Conservation (phyloP, 2,888 invertebrate genomes). For the Elegia similella region DNA sequence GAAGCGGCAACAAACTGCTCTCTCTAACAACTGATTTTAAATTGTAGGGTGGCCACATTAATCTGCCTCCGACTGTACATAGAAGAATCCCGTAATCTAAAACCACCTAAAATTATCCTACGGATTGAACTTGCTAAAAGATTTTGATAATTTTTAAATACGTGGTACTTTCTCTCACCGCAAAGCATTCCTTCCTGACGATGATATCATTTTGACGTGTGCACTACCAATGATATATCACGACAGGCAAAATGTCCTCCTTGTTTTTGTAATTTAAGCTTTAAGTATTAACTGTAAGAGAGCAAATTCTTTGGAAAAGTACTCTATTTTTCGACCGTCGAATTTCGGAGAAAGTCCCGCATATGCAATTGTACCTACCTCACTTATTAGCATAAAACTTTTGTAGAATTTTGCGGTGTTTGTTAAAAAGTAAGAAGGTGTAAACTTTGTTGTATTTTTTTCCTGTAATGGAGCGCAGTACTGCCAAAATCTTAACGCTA, state of each 20-base stretch:
- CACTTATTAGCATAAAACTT: not conserved
- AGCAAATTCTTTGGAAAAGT: not conserved
- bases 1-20: too few relatives aligned
- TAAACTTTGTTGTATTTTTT: not conserved
- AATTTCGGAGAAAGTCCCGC: conserved; percentile 11
- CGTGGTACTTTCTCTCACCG: conserved; percentile 13
- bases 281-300: not conserved
- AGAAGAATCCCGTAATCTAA: too few relatives aligned
- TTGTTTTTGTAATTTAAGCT: not conserved
- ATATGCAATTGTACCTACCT: not conserved
- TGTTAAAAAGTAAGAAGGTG: not conserved
- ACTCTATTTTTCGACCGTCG: not conserved
- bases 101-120: too few relatives aligned
- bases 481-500: too few relatives aligned
- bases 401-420: not conserved
- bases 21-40: too few relatives aligned
- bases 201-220: conserved; percentile 30
- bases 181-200: conserved; percentile 21
- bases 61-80: too few relatives aligned
- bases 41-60: too few relatives aligned
- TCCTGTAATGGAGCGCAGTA: too few relatives aligned
- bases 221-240: conserved; percentile 34
- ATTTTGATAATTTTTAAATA: conserved; percentile 13
- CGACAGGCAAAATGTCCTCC: not conserved
- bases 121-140: not conserved